phyloP scores from a whole-genome alignment of 2,888 invertebrate genomes.

The Ormyrus nitidulus region DNA sequence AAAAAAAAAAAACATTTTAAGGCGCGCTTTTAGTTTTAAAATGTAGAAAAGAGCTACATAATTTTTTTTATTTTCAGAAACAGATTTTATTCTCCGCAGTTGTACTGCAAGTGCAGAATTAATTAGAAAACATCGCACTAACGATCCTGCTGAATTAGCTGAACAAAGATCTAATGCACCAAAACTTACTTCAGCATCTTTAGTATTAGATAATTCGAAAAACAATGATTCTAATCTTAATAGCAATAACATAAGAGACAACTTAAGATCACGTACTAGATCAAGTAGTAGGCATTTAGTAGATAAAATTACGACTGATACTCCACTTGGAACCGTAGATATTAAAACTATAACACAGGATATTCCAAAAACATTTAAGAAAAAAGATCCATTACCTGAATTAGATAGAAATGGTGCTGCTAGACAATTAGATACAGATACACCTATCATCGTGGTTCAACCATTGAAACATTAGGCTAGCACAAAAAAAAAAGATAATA shows the following conservation, averaged over 20 bases:
- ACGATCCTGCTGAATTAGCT: slow-evolving; percentile 38
- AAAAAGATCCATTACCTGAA: slow-evolving; percentile 66
- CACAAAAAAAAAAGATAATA: slow-evolving; percentile 8
- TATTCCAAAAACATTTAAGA: slow-evolving; percentile 63
- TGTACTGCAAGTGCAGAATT: slow-evolving; percentile 71
- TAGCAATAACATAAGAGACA: slow-evolving; percentile 47
- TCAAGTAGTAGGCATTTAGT: slow-evolving; percentile 55
- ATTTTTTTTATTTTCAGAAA: slow-evolving; percentile 58
- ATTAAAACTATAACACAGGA: slow-evolving; percentile 62
- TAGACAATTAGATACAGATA: slow-evolving; percentile 59
- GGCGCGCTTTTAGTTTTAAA: no score
- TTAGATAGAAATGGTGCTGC: slow-evolving; percentile 58
- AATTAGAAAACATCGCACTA: slow-evolving; percentile 63
- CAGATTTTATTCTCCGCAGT: slow-evolving; percentile 69
- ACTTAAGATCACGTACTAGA: slow-evolving; percentile 40
- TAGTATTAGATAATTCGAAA: slow-evolving; percentile 47
- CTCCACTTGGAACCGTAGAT: slow-evolving; percentile 66
- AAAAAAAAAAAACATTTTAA: no score
- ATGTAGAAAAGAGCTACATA: no score
- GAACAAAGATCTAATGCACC: slow-evolving; percentile 47
- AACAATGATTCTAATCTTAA: slow-evolving; percentile 46
- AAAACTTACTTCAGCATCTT: slow-evolving; percentile 54
- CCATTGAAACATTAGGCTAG: slow-evolving; percentile 43
- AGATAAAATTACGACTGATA: slow-evolving; percentile 59
- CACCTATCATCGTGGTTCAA: slow-evolving; percentile 66